Conservation (phyloP, 2,888 invertebrate species). For the Cistogaster globosa region DNA sequence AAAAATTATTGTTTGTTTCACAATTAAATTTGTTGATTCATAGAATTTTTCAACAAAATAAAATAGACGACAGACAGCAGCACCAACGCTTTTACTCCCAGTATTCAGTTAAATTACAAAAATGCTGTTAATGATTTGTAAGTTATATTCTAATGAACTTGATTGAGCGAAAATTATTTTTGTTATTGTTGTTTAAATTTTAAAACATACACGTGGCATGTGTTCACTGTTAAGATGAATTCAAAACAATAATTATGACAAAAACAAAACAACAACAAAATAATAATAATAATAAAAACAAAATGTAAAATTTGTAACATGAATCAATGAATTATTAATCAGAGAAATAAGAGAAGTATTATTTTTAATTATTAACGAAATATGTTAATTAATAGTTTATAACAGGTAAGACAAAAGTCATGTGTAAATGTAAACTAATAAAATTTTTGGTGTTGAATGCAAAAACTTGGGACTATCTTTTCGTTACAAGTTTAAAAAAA, state of each 20-base stretch:
- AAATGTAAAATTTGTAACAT: background rate
- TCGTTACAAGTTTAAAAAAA: too few species aligned
- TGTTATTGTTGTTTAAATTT: background rate
- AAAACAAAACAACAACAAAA: too few species aligned
- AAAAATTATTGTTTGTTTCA: slow-evolving; percentile 21
- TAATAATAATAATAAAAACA: background rate
- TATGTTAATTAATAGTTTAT: too few species aligned
- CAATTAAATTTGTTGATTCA: background rate
- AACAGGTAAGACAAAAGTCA: too few species aligned
- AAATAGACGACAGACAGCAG: background rate
- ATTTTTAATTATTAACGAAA: too few species aligned
- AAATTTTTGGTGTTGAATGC: too few species aligned
- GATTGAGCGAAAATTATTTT: background rate
- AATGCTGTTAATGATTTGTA: background rate
- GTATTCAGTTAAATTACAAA: background rate
- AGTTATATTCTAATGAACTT: background rate
- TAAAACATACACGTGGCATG: background rate
- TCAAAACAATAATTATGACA: background rate
- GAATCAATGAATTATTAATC: background rate
- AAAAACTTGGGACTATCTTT: too few species aligned
- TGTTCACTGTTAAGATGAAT: background rate
- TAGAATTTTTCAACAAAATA: background rate
- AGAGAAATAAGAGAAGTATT: too few species aligned
- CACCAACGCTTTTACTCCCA: slow-evolving; percentile 4
- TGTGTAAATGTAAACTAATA: too few species aligned